These are phyloP conservation scores for Heliconius hewitsoni DNA, from an alignment of 1,140 invertebrate species.

Conservation along the genomic window DNA sequence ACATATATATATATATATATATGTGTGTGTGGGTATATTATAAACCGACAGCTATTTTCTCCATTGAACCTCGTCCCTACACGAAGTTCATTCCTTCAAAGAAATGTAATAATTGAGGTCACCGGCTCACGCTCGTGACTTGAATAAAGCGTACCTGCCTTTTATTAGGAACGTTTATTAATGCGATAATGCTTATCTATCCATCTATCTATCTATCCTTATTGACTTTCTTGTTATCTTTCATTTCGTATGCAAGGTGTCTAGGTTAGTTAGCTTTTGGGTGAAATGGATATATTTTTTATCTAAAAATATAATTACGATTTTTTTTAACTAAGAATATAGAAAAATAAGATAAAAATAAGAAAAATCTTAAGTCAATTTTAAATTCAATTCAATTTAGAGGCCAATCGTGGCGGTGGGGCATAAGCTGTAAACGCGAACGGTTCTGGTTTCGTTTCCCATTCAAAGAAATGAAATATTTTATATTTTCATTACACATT, in stretches of 20 bases:
- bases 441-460: too few relatives aligned
- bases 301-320: too few relatives aligned
- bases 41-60: neutral
- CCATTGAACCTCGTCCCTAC: neutral
- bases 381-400: too few relatives aligned
- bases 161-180: constrained; percentile 19
- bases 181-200: constrained; percentile 3
- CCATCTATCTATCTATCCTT: neutral
- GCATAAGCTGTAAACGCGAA: too few relatives aligned
- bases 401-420: too few relatives aligned
- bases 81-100: constrained; percentile 13
- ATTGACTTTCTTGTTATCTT: constrained; percentile 6
- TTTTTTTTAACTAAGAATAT: too few relatives aligned
- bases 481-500: too few relatives aligned
- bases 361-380: too few relatives aligned
- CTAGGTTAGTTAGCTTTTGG: neutral
- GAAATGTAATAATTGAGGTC: constrained; percentile 21
- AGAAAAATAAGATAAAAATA: too few relatives aligned
- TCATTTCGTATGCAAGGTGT: constrained; percentile 1
- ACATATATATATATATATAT: too few relatives aligned
- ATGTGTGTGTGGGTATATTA: neutral
- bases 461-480: too few relatives aligned
- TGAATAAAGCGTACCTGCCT: constrained; percentile 24
- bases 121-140: constrained; percentile 23
- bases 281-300: neutral